Evolutionary conservation across 2,888 invertebrate genomes (phyloP).

Genomic region (Pseudolycoriella hygida): DNA sequence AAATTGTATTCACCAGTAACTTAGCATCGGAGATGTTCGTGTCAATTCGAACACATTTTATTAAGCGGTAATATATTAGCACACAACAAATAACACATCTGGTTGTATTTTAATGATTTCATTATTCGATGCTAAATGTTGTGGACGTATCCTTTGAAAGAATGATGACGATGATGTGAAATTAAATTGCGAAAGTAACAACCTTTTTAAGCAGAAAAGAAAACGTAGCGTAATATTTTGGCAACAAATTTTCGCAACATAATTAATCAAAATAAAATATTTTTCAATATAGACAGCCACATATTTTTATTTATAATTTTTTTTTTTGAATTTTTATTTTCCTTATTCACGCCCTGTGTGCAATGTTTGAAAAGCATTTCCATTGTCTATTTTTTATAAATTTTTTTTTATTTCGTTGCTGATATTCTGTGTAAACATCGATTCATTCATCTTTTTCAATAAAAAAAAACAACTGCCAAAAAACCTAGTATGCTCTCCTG

Average conservation of each 20-base stretch:
- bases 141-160: too few species aligned
- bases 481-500: background rate
- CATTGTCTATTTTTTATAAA: background rate
- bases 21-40: too few species aligned
- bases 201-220: background rate
- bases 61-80: too few species aligned
- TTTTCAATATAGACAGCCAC: background rate
- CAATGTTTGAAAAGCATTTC: background rate
- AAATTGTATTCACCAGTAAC: too few species aligned
- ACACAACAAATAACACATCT: background rate
- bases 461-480: background rate
- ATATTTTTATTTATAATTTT: background rate
- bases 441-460: background rate
- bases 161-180: background rate
- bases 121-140: background rate
- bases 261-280: slow-evolving; percentile 2
- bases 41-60: too few species aligned
- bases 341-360: background rate
- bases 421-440: background rate
- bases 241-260: background rate
- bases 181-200: background rate
- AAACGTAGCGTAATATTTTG: background rate
- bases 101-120: background rate
- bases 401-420: slow-evolving; percentile 1
- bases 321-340: background rate